Percentiles rank a stretch among this genome's conserved stretches.
These are phyloP conservation scores for Istiophorus platypterus DNA, from an alignment of 2,113 vertebrate genomes.

Conservation along the genomic window DNA sequence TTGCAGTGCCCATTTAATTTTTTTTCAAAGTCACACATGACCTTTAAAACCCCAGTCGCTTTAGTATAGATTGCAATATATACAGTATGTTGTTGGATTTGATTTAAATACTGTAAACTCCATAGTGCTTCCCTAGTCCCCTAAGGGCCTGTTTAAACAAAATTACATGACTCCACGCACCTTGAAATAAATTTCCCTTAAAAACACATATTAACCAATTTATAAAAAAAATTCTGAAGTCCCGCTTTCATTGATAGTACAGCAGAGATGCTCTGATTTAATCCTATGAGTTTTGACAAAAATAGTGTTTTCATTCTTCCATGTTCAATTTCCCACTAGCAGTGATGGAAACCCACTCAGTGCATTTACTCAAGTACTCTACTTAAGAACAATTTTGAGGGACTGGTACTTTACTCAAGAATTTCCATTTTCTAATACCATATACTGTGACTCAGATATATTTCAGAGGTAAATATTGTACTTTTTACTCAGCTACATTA, in stretches of 20 bases:
- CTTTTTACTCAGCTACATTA: too few relatives aligned
- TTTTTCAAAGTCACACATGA: slow-evolving; percentile 48
- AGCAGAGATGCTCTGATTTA: too few relatives aligned
- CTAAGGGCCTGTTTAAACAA: neutral
- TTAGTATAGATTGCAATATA: slow-evolving; percentile 26
- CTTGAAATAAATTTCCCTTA: neutral
- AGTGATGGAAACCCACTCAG: too few relatives aligned
- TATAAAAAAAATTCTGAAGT: neutral
- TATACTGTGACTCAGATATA: too few relatives aligned
- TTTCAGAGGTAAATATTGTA: too few relatives aligned
- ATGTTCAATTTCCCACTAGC: neutral
- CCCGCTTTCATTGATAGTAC: too few relatives aligned
- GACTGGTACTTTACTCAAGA: too few relatives aligned
- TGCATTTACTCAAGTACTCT: too few relatives aligned
- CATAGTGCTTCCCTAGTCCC: neutral
- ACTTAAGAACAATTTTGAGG: too few relatives aligned
- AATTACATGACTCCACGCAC: neutral
- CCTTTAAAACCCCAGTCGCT: slow-evolving; percentile 43
- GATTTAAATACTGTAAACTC: slow-evolving; percentile 29
- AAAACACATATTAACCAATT: neutral
- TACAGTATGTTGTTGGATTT: neutral
- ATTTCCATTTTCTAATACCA: too few relatives aligned
- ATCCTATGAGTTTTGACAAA: too few relatives aligned
- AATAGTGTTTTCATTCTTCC: neutral
- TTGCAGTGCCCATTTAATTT: slow-evolving; percentile 34